phyloP scores from a whole-genome alignment of 2,888 invertebrate species.

The Chalcosyrphus nemorum region DNA sequence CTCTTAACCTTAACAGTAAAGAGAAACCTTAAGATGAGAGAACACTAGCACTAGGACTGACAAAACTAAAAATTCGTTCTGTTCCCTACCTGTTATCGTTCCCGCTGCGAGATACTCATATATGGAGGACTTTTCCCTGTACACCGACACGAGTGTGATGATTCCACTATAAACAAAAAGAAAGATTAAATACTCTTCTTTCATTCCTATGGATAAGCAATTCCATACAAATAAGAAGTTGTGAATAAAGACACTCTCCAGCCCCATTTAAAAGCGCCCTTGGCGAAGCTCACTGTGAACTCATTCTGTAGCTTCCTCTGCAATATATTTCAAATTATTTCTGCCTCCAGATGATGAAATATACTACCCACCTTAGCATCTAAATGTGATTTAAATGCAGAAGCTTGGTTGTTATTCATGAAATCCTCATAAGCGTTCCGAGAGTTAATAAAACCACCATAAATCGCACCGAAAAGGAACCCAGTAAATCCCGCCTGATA shows the following conservation, averaged over 20 bases:
- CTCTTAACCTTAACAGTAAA: too few species aligned
- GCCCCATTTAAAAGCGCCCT: constrained; percentile 88
- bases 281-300: constrained; percentile 87
- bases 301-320: constrained; percentile 88
- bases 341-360: neutral
- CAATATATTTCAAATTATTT: constrained; percentile 74
- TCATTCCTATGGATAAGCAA: too few species aligned
- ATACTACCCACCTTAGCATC: constrained; percentile 86
- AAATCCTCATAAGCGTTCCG: constrained; percentile 86
- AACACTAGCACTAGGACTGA: too few species aligned
- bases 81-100: constrained; percentile 83
- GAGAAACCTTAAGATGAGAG: too few species aligned
- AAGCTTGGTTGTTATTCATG: constrained; percentile 89
- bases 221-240: constrained; percentile 86
- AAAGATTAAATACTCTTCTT: neutral
- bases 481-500: constrained; percentile 85
- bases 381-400: constrained; percentile 85
- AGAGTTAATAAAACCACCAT: constrained; percentile 86
- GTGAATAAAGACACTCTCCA: constrained; percentile 87
- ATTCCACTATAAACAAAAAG: constrained; percentile 84
- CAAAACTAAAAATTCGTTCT: too few species aligned
- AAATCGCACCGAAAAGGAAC: constrained; percentile 85
- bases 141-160: constrained; percentile 86
- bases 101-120: constrained; percentile 87
- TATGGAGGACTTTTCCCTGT: constrained; percentile 86